phyloP scores from a whole-genome alignment of 2,888 invertebrate genomes.

The Eilema caniola region DNA sequence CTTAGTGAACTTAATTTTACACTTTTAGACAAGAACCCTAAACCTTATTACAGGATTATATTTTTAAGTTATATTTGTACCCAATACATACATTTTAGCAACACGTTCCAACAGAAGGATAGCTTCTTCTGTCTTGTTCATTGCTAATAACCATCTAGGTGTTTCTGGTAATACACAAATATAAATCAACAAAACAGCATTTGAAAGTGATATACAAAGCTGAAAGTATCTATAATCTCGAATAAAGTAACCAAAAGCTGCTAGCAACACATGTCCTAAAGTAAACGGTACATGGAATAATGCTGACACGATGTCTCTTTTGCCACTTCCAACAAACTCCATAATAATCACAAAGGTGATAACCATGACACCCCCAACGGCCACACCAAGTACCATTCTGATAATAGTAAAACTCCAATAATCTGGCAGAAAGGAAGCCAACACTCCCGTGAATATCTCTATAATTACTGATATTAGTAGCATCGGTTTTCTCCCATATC shows the following conservation, averaged over 20 bases:
- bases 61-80: not conserved
- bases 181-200: conserved; percentile 87
- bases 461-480: conserved; percentile 90
- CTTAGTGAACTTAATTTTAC: too few species aligned
- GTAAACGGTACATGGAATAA: conserved; percentile 90
- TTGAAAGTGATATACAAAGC: conserved; percentile 87
- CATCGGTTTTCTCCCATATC: conserved; percentile 91
- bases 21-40: too few species aligned
- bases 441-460: conserved; percentile 89
- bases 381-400: conserved; percentile 89
- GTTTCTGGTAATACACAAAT: conserved; percentile 92
- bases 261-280: conserved; percentile 88
- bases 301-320: conserved; percentile 85
- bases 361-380: conserved; percentile 93
- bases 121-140: conserved; percentile 88
- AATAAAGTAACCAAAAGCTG: conserved; percentile 88
- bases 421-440: conserved; percentile 89
- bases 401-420: conserved; percentile 88
- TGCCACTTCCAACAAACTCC: conserved; percentile 88
- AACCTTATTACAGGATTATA: not conserved
- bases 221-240: conserved; percentile 89
- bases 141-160: conserved; percentile 92
- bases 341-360: conserved; percentile 85
- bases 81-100: conserved; percentile 80
- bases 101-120: conserved; percentile 88